Conservation (phyloP, 2,888 invertebrate species). For the Agonopterix subpropinquella region DNA sequence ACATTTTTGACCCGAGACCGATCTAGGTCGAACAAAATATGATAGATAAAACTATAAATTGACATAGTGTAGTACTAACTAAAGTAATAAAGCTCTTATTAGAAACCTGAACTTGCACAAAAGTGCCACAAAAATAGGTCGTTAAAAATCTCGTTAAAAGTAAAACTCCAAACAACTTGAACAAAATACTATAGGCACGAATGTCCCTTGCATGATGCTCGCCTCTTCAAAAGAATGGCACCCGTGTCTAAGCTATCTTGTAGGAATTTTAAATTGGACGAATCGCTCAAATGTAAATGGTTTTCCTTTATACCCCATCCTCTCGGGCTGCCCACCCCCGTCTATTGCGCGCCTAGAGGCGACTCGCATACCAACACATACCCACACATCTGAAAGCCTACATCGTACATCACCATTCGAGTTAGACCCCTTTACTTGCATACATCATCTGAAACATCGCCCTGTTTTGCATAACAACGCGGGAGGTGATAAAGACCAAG, state of each 20-base stretch:
- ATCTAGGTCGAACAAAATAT: conserved; percentile 35
- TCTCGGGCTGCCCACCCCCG: conserved; percentile 68
- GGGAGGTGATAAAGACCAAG: conserved; percentile 38
- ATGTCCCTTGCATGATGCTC: conserved; percentile 62
- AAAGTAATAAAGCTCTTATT: too few species aligned
- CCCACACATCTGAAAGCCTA: conserved; percentile 64
- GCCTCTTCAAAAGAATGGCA: conserved; percentile 73
- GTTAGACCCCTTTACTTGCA: conserved; percentile 56
- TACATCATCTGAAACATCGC: conserved; percentile 49
- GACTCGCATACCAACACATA: conserved; percentile 71
- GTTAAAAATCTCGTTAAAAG: conserved; percentile 42
- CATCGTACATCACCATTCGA: conserved; percentile 58
- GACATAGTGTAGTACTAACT: not conserved
- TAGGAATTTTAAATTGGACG: conserved; percentile 78
- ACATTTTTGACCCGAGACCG: conserved; percentile 46
- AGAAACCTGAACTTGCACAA: conserved; percentile 7
- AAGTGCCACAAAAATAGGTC: conserved; percentile 14
- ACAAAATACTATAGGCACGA: conserved; percentile 34
- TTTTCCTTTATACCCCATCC: conserved; percentile 77
- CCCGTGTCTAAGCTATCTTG: conserved; percentile 75
- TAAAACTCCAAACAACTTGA: conserved; percentile 33
- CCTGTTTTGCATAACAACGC: conserved; percentile 45
- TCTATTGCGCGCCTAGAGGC: conserved; percentile 74
- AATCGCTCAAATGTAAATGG: conserved; percentile 78
- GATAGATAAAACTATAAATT: conserved; percentile 28